These are phyloP conservation scores for Plectus sambesii DNA, from an alignment of 1,140 invertebrate genomes.

Conservation along the genomic window DNA sequence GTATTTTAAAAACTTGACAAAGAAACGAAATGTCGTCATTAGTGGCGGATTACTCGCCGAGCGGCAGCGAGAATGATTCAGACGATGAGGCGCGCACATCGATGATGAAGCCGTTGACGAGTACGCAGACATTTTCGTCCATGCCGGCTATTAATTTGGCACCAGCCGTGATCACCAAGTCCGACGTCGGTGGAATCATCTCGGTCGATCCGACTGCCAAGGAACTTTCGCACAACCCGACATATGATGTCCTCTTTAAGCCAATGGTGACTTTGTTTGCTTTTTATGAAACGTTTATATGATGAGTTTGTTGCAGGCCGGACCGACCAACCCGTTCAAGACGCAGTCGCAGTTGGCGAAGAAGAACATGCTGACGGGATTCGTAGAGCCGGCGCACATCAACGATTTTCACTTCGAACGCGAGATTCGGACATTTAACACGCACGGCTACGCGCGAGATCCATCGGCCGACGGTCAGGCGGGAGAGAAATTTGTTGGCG, in stretches of 20 bases:
- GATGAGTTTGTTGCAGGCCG: slow-evolving; percentile 26
- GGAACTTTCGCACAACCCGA: slow-evolving; percentile 81
- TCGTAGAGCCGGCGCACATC: slow-evolving; percentile 83
- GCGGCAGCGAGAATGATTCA: no score
- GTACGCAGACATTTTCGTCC: no score
- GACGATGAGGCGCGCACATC: no score
- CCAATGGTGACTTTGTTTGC: slow-evolving; percentile 53
- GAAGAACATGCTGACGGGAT: slow-evolving; percentile 85
- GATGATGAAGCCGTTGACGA: no score
- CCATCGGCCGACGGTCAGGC: slow-evolving; percentile 68
- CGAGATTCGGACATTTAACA: slow-evolving; percentile 76
- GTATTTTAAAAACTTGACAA: no score
- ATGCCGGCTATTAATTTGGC: no score
- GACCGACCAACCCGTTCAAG: slow-evolving; percentile 43
- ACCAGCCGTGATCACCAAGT: no score
- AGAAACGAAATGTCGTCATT: no score
- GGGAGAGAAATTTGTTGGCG: slow-evolving; percentile 30
- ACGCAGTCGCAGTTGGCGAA: slow-evolving; percentile 36
- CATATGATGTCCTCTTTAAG: slow-evolving; percentile 86
- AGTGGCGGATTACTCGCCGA: no score
- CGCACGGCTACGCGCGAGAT: slow-evolving; percentile 77
- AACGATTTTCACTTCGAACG: slow-evolving; percentile 97
- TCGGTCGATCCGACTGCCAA: slow-evolving; percentile 62
- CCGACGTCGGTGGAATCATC: no score
- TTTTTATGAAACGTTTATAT: slow-evolving; percentile 3